A percentile compares a stretch with the other conserved stretches of the same genome.
Conservation (phyloP, 2,113 vertebrate species). For the Stictonetta naevosa region DNA sequence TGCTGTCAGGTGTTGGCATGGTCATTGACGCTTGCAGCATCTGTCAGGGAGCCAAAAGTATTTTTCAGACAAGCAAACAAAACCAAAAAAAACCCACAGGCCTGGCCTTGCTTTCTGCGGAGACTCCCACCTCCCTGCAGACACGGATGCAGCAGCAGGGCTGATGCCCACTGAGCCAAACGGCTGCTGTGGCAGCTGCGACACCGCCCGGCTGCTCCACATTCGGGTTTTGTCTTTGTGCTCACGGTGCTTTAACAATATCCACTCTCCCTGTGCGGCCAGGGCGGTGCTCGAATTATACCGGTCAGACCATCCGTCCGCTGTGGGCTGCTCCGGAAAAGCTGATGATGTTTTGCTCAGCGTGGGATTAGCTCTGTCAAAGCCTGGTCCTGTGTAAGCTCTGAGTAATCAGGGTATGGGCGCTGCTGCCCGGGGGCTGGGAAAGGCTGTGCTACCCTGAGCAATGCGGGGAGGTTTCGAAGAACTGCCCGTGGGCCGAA, state of each 20-base stretch:
- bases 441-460: neutral
- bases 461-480: neutral
- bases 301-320: neutral
- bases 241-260: too few relatives aligned
- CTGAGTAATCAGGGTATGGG: neutral
- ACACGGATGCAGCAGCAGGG: neutral
- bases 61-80: neutral
- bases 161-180: too few relatives aligned
- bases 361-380: neutral
- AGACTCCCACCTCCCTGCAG: neutral
- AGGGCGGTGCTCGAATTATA: neutral
- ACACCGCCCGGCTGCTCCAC: neutral
- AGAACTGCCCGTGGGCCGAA: neutral
- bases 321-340: neutral
- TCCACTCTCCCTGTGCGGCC: too few relatives aligned
- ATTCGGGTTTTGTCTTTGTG: neutral
- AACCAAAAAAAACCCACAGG: neutral
- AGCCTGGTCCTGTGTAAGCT: rapidly evolving
- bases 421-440: neutral
- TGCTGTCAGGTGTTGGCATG: neutral
- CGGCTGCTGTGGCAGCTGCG: too few relatives aligned
- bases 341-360: neutral
- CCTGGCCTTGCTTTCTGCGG: neutral
- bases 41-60: neutral
- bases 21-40: rapidly evolving